These are phyloP conservation scores for Drosophila mimetica DNA, from an alignment of 2,888 invertebrate species.

Conservation along the genomic window DNA sequence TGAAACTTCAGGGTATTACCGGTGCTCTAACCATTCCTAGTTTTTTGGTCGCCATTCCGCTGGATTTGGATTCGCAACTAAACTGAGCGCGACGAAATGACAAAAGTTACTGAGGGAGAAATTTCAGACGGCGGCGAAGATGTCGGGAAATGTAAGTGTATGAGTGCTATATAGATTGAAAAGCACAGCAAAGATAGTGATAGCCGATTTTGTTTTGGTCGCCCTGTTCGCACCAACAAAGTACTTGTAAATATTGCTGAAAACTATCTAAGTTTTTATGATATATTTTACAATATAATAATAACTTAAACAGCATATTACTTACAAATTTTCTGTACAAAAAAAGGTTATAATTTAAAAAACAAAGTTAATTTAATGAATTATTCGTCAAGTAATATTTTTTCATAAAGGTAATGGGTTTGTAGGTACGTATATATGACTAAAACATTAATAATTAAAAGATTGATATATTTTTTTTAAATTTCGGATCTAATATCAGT, in stretches of 20 bases:
- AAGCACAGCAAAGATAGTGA: background rate
- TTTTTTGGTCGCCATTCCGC: constrained; percentile 63
- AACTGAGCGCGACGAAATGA: constrained; percentile 50
- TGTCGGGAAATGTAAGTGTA: constrained; percentile 13
- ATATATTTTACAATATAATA: background rate
- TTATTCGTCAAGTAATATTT: too few species aligned
- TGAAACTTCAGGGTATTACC: background rate
- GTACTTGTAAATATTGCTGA: background rate
- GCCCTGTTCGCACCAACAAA: constrained; percentile 8
- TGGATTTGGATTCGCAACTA: constrained; percentile 3
- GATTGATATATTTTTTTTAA: too few species aligned
- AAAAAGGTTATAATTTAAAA: too few species aligned
- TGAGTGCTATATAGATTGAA: constrained; percentile 1
- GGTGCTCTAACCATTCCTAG: constrained; percentile 54
- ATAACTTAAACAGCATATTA: too few species aligned
- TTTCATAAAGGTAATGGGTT: too few species aligned
- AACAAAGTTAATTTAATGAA: too few species aligned
- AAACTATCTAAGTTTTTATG: background rate
- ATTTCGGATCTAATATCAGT: too few species aligned
- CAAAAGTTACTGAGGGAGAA: constrained; percentile 50
- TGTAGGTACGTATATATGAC: too few species aligned
- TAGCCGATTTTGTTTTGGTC: constrained; percentile 29
- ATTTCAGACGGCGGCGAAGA: constrained; percentile 12
- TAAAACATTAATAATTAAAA: too few species aligned
- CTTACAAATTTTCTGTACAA: too few species aligned